Conservation (phyloP, 64 coral and sea anemone genomes). For the Montipora efflorescens region DNA sequence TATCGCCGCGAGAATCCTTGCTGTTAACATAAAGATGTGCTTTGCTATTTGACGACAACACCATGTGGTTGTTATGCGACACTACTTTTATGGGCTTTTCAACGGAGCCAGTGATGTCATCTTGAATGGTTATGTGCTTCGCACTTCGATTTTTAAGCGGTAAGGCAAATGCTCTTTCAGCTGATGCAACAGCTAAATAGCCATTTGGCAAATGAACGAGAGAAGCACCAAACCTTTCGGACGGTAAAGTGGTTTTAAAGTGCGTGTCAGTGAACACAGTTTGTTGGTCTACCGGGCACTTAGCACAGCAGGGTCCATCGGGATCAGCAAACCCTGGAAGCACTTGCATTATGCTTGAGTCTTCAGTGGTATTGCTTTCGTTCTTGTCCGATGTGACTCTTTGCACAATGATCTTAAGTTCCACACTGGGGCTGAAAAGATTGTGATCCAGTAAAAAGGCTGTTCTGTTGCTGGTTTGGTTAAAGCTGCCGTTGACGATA, state of each 20-base stretch:
- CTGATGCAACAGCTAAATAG: constrained; percentile 35
- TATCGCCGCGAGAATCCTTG: not conserved
- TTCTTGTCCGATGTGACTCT: constrained; percentile 58
- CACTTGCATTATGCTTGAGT: constrained; percentile 65
- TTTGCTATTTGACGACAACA: not conserved
- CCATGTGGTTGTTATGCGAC: not conserved
- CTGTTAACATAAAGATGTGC: constrained; percentile 12
- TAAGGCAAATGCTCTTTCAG: constrained; percentile 35
- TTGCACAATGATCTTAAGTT: constrained; percentile 61
- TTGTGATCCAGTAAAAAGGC: constrained; percentile 29
- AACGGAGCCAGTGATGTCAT: not conserved
- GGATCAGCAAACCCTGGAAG: constrained; percentile 73
- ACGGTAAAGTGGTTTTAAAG: constrained; percentile 52
- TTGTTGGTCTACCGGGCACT: not conserved
- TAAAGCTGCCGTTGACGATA: constrained; percentile 17
- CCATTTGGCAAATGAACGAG: constrained; percentile 26
- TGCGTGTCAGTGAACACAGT: constrained; percentile 47
- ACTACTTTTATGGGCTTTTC: not conserved
- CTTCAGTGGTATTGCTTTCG: constrained; percentile 69
- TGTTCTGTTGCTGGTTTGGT: constrained; percentile 32
- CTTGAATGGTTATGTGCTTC: constrained; percentile 5
- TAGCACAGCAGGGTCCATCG: constrained; percentile 57
- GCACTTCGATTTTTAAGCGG: constrained; percentile 40
- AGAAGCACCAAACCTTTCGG: constrained; percentile 58
- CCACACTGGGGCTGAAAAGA: constrained; percentile 54